phyloP scores from a whole-genome alignment of 2,113 vertebrate species.

The Malurus melanocephalus region DNA sequence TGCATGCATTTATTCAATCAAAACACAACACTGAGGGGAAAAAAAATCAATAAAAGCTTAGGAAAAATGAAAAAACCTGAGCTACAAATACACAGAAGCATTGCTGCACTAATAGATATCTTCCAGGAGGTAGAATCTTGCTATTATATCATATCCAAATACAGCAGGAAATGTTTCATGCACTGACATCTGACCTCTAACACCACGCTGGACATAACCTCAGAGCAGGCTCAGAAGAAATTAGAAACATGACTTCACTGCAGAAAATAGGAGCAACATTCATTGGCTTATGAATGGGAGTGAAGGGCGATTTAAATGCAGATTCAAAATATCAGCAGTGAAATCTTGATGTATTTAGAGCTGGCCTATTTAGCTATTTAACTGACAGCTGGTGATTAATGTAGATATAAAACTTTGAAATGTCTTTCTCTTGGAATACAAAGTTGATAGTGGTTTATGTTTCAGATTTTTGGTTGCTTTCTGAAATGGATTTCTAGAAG shows the following conservation, averaged over 20 bases:
- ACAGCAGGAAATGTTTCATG: not conserved
- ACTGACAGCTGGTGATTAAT: not conserved
- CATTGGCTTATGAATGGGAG: not conserved
- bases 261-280: not conserved
- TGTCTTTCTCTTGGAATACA: not conserved
- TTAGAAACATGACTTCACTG: not conserved
- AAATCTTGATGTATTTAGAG: not conserved
- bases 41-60: not conserved
- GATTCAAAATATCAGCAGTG: not conserved
- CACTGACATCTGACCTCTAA: not conserved
- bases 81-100: not conserved
- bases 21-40: not conserved
- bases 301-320: not conserved
- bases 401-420: not conserved
- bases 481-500: not conserved
- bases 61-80: not conserved
- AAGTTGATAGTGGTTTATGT: not conserved
- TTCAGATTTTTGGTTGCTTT: not conserved
- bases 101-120: not conserved
- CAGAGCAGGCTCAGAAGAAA: not conserved
- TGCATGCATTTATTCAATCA: not conserved
- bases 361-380: slow-evolving; percentile 9
- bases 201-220: not conserved
- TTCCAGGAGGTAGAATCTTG: not conserved
- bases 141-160: not conserved